phyloP scores from a whole-genome alignment of 2,113 vertebrate species.

The Microcebus ravelobensis region DNA sequence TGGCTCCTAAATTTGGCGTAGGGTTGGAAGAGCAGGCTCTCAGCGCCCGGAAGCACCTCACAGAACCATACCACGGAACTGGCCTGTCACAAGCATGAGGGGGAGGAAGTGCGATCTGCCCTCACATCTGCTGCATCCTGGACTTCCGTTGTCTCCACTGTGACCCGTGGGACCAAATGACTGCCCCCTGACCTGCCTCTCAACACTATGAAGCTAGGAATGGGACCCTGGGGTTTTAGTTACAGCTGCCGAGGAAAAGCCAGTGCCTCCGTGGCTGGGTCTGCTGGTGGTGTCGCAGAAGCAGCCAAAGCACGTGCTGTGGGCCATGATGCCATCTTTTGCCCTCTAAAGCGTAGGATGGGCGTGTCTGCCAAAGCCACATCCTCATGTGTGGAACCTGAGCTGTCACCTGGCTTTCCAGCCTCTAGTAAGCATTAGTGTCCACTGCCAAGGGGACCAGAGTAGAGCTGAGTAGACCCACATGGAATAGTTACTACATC shows the following conservation, averaged over 20 bases:
- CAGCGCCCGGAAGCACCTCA: neutral
- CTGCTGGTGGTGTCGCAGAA: neutral
- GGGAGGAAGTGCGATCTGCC: neutral
- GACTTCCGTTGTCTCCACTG: neutral
- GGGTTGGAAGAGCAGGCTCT: neutral
- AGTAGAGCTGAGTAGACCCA: neutral
- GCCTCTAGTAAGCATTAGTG: neutral
- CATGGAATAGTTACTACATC: fast-evolving
- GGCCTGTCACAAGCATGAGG: neutral
- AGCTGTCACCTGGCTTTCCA: neutral
- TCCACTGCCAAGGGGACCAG: neutral
- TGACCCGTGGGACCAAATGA: neutral
- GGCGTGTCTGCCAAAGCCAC: neutral
- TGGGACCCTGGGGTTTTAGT: neutral
- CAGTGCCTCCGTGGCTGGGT: neutral
- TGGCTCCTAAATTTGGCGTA: neutral
- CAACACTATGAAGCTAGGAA: neutral
- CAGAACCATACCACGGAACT: neutral
- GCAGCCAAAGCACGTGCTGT: neutral
- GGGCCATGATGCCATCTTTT: neutral
- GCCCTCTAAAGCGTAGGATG: neutral
- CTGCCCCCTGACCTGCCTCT: neutral
- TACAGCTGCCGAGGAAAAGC: neutral
- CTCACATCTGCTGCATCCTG: neutral
- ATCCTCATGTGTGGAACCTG: neutral